phyloP scores from a whole-genome alignment of 2,888 invertebrate genomes.

The Diploptera punctata region DNA sequence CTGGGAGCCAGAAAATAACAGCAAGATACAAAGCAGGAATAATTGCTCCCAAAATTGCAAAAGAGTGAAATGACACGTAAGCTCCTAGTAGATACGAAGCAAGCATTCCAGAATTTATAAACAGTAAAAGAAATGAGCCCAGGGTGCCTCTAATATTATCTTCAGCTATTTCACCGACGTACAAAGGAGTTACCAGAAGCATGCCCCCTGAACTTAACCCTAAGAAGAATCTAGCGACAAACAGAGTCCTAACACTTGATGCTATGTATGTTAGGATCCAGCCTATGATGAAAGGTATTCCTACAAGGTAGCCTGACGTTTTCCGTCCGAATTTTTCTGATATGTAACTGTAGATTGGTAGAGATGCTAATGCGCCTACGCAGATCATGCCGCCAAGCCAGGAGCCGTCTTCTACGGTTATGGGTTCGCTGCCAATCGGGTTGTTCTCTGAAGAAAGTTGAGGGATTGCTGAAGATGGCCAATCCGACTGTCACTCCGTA shows the following conservation, averaged over 20 bases:
- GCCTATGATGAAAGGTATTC: conserved; percentile 62
- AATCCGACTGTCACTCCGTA: conserved; percentile 64
- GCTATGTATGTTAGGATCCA: conserved; percentile 65
- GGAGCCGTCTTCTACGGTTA: conserved; percentile 59
- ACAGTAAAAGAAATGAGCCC: conserved; percentile 63
- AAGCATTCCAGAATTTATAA: conserved; percentile 59
- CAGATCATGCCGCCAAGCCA: conserved; percentile 64
- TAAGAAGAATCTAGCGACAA: conserved; percentile 62
- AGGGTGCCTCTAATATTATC: conserved; percentile 61
- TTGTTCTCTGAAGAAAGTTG: conserved; percentile 55
- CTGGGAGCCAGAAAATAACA: conserved; percentile 61
- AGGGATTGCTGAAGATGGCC: conserved; percentile 64
- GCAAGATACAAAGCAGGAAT: conserved; percentile 58
- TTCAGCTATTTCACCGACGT: conserved; percentile 68
- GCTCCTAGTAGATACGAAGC: conserved; percentile 61
- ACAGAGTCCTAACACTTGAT: conserved; percentile 55
- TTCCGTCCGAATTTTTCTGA: conserved; percentile 63
- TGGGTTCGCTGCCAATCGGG: conserved; percentile 56
- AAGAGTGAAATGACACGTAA: conserved; percentile 56
- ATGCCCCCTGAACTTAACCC: conserved; percentile 65
- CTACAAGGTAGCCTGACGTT: conserved; percentile 59
- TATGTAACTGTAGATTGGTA: conserved; percentile 57
- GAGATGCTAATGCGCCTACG: conserved; percentile 60
- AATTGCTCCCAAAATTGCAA: conserved; percentile 60
- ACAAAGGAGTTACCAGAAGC: conserved; percentile 64